A percentile compares a stretch with the other conserved stretches of the same genome.
Conservation (phyloP, 2,113 vertebrate genomes). For the Eulemur rufifrons region DNA sequence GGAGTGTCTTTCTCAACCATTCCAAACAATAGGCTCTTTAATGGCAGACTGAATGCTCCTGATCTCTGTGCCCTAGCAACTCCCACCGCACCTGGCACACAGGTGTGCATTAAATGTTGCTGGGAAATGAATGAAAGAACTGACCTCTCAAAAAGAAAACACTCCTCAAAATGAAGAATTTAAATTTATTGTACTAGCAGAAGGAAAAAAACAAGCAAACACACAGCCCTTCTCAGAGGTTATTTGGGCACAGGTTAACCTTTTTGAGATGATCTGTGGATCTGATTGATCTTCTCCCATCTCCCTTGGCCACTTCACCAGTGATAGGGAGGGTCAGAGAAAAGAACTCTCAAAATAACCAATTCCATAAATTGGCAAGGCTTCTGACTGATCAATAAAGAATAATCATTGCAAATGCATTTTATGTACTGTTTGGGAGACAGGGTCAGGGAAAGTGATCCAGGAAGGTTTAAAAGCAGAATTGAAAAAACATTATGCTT, state of each 20-base stretch:
- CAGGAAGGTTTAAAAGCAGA: background rate
- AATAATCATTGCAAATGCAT: background rate
- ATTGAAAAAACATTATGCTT: background rate
- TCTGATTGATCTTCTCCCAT: background rate
- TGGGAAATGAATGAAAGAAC: background rate
- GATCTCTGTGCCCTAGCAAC: background rate
- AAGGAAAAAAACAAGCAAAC: background rate
- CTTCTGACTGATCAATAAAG: background rate
- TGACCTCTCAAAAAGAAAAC: background rate
- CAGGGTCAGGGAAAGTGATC: background rate
- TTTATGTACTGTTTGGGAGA: background rate
- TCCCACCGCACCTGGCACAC: background rate
- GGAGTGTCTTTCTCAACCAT: background rate
- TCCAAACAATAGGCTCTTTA: background rate
- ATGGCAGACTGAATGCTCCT: background rate
- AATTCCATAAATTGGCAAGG: background rate
- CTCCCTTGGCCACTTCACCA: background rate
- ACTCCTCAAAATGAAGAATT: background rate
- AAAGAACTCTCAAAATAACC: constrained; percentile 1
- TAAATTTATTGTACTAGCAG: background rate
- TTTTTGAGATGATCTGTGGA: background rate
- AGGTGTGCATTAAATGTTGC: background rate
- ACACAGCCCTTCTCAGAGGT: background rate
- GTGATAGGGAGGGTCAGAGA: background rate
- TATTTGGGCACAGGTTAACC: background rate